Evolutionary conservation across 2,113 vertebrate genomes (phyloP).

Genomic region (Callopanchax toddi): DNA sequence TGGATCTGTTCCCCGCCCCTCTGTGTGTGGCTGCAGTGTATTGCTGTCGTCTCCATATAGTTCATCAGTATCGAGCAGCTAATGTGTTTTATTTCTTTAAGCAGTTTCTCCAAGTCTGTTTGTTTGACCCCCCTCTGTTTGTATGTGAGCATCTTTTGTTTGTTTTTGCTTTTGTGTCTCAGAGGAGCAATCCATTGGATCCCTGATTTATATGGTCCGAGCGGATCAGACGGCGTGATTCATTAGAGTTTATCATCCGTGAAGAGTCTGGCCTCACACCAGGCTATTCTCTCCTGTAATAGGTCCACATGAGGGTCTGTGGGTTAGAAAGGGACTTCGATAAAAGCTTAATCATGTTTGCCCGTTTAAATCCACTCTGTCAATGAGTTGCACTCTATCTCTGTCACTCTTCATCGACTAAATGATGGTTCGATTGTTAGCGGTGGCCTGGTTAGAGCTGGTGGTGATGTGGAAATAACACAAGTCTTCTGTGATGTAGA

Average conservation of each 20-base stretch:
- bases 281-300: constrained; percentile 22
- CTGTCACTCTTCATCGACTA: constrained; percentile 48
- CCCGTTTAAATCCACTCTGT: constrained; percentile 43
- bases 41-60: constrained; percentile 39
- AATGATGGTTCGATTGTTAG: constrained; percentile 33
- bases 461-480: constrained; percentile 35
- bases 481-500: constrained; percentile 1
- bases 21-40: constrained; percentile 48
- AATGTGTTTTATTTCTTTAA: constrained; percentile 44
- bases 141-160: constrained; percentile 26
- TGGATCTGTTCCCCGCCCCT: not conserved
- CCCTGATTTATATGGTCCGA: constrained; percentile 28
- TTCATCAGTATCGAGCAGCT: constrained; percentile 25
- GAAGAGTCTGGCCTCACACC: constrained; percentile 28
- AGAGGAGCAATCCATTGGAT: constrained; percentile 22
- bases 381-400: constrained; percentile 33
- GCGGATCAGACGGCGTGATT: constrained; percentile 28
- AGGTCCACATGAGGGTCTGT: constrained; percentile 35
- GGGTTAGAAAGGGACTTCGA: constrained; percentile 41
- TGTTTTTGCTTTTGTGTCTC: constrained; percentile 21
- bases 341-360: constrained; percentile 59
- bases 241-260: constrained; percentile 49
- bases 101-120: constrained; percentile 21
- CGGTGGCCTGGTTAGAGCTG: constrained; percentile 19
- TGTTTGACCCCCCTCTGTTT: constrained; percentile 24